A percentile compares a stretch with the other conserved stretches of the same genome.
Evolutionary conservation across 2,113 vertebrate species (phyloP).

Genomic region (Carassius auratus): DNA sequence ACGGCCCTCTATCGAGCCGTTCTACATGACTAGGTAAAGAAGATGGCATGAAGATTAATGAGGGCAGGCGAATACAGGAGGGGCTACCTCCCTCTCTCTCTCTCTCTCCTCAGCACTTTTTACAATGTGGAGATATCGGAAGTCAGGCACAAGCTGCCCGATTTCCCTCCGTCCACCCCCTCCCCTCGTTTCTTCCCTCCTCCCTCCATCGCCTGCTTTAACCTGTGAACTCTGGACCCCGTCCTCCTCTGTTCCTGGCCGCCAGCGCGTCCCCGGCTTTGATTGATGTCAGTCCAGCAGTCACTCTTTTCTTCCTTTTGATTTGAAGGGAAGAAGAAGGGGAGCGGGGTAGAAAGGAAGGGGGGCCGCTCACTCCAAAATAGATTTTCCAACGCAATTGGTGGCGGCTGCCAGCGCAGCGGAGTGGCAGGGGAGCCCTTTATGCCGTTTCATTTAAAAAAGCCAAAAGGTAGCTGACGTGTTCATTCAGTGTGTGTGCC

Average conservation of each 20-base stretch:
- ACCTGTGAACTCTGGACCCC: conserved; percentile 90
- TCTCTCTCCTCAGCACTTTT: conserved; percentile 54
- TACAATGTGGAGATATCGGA: conserved; percentile 33
- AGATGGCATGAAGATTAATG: conserved; percentile 99
- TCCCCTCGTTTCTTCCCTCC: conserved; percentile 32
- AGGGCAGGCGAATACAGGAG: conserved; percentile 91
- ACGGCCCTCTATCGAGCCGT: conserved; percentile 97
- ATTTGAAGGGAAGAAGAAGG: conserved; percentile 77
- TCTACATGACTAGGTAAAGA: conserved; percentile 99
- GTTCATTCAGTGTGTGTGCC: conserved; percentile 80
- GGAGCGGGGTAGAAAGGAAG: not conserved
- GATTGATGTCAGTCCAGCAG: conserved; percentile 97
- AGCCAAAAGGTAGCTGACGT: conserved; percentile 80
- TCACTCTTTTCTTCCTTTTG: conserved; percentile 85
- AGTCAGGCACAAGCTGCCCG: conserved; percentile 24
- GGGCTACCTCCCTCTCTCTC: conserved; percentile 75
- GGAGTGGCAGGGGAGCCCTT: conserved; percentile 82
- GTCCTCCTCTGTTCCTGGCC: conserved; percentile 86
- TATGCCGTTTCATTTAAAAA: conserved; percentile 84
- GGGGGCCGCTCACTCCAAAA: conserved; percentile 79
- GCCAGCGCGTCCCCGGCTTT: conserved; percentile 79
- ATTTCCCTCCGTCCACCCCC: conserved; percentile 47
- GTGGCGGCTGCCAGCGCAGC: conserved; percentile 81
- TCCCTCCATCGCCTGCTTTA: conserved; percentile 85
- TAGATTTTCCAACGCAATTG: conserved; percentile 94